Evolutionary conservation across 64 coral and sea anemone species (phyloP), one percentile per base, ranked within the genome.

Genomic region (Exaiptasia diaphana): DNA sequence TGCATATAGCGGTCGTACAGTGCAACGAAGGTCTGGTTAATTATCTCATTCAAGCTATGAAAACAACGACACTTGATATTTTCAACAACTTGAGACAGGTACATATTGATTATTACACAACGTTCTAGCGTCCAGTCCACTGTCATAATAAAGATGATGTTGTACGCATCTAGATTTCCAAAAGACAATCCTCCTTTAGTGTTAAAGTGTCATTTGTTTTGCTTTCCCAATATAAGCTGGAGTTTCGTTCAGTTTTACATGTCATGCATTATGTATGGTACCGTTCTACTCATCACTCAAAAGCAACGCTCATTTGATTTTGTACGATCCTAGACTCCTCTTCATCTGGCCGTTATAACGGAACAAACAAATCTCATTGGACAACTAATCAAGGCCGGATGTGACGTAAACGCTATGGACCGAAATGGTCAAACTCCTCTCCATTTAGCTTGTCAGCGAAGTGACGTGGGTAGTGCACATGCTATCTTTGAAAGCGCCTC

Each of bases 321-420:
- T 48, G 42, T 15, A 49, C 27, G 30, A 43, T 76, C 41, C 30
- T 55, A 97, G 88, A 97, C 93, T 3, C 93, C 93, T n/a, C 77
- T 97, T 40, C 93, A 97, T 71, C 62, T 97, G n/a, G 93, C 93
- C 41, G 88, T 91, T 15, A 91, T 97, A 2, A 97, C 93, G 11
- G 67, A 86, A 0, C 93, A 97, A 48, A 23, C 49, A 41, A 45
- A 62, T 8, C 73, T 97, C 57, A 88, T 91, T 2, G 24, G 54
- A 43, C 68, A 39, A 64, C 50, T 97, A 21, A 70, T 91, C 33
- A 83, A 97, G 38, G 60, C 64, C 52, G 78, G 93, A 25, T 88
- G 81, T 3, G 88, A 87, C 41, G 52, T 91, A 20, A 90, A 97
- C 61, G 40, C 85, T 23, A 76, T 91, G 65, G 93, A 97, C 54